Conservation (phyloP, 2,888 invertebrate species). For the Acheta domesticus region DNA sequence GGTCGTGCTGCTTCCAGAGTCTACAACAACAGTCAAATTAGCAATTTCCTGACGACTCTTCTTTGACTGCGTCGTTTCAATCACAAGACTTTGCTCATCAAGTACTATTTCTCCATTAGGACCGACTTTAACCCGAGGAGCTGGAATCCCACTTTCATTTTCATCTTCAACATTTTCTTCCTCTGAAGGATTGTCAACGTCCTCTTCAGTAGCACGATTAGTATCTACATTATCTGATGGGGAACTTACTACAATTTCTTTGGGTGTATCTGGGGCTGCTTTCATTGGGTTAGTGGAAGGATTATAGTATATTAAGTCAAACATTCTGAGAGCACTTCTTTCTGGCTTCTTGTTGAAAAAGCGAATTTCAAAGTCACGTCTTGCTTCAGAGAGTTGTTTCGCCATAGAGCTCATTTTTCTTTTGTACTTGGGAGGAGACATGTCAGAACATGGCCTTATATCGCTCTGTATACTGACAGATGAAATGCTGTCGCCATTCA, state of each 20-base stretch:
- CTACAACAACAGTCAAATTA: constrained; percentile 63
- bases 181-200: constrained; percentile 37
- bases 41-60: constrained; percentile 62
- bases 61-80: constrained; percentile 66
- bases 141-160: constrained; percentile 55
- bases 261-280: not conserved
- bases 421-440: not conserved
- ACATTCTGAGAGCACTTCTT: constrained; percentile 76
- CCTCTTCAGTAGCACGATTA: constrained; percentile 37
- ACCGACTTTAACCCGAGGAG: constrained; percentile 81
- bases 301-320: constrained; percentile 89
- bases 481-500: not conserved
- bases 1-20: constrained; percentile 52
- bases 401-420: not conserved
- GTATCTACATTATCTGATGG: constrained; percentile 26
- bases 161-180: constrained; percentile 38
- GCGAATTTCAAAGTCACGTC: not conserved
- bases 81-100: constrained; percentile 80
- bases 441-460: not conserved
- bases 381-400: not conserved
- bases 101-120: constrained; percentile 80
- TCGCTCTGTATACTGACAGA: not conserved
- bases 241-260: constrained; percentile 2
- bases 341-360: constrained; percentile 49
- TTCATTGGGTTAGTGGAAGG: constrained; percentile 72